Evolutionary conservation across 2,888 invertebrate species (phyloP).

Genomic region (Sylvicola fuscatus): DNA sequence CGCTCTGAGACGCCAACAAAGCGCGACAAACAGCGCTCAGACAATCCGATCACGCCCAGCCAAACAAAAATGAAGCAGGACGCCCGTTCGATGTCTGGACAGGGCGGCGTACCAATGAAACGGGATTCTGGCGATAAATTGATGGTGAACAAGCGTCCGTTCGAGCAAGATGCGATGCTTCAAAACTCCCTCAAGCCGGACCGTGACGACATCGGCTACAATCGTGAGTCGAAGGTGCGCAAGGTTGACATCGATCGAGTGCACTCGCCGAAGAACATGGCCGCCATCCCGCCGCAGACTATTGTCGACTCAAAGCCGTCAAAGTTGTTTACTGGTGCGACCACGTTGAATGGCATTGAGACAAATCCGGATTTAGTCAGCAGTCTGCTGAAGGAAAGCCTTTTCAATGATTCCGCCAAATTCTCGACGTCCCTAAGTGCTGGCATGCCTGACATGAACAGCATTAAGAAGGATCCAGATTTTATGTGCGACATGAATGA

Average conservation of each 20-base stretch:
- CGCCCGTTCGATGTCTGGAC: not conserved
- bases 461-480: not conserved
- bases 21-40: constrained; percentile 13
- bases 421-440: constrained; percentile 8
- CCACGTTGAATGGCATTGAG: constrained; percentile 41
- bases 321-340: not conserved
- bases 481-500: not conserved
- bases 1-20: constrained; percentile 16
- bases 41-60: not conserved
- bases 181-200: not conserved
- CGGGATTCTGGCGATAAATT: too few relatives aligned
- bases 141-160: too few relatives aligned
- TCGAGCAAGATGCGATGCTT: too few relatives aligned
- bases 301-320: constrained; percentile 3
- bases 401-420: constrained; percentile 19
- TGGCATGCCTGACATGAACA: not conserved
- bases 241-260: constrained; percentile 5
- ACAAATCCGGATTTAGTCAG: constrained; percentile 50
- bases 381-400: constrained; percentile 43
- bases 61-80: not conserved
- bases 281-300: not conserved
- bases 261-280: not conserved
- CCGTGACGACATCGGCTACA: not conserved
- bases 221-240: constrained; percentile 7
- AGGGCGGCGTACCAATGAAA: not conserved